Base-by-base conservation (phyloP, 2,888 invertebrate species). In the Yponomeuta evonymella region DNA sequence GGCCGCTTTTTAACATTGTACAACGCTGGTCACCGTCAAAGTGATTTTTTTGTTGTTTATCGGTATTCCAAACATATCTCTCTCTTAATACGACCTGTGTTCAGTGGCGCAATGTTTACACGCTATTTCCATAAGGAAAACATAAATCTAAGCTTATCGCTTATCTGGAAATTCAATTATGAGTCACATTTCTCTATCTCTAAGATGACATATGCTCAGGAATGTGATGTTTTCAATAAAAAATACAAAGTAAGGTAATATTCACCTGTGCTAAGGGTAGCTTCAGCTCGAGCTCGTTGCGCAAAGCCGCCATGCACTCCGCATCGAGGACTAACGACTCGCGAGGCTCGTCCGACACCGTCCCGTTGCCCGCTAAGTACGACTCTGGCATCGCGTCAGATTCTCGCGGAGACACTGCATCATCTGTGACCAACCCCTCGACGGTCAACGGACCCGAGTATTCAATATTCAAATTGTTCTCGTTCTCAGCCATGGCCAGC, bases 231-330 rank as follows among this genome's bases (percentile, higher is more conserved):
- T 33, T 33, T 33, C 5, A 33, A 33, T 33, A 5, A 1, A 6
- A 15, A 15, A 58, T 12, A 58, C 2, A 58, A 58, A 15, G 12
- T 58, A 12, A 58, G 4, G 12, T 15, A 10, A 30, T 33, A 77
- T 81, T 83, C 76, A 94, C 94, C 86, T 95, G 95, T 68, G 95
- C 95, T 72, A 94, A 91, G 11, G 96, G 95, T 74, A 96, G 87
- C 82, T 96, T 96, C 76, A 95, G 93, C 75, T 94, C 91, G 67
- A 96, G 83, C 81, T 96, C 96, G 77, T 95, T 95, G 73, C 96
- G 87, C 72, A 96, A 92, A 1, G 95, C 95, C 63, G 94, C 92
- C 77, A 95, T 95, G 75, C 95, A 94, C 78, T 95, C 95, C 77
- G 95, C 95, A 77, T 96, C 95, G 73, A 95, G 86, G 29, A 92